Evolutionary conservation across 2,888 invertebrate genomes (phyloP).

Genomic region (Drosophila paranaensis): DNA sequence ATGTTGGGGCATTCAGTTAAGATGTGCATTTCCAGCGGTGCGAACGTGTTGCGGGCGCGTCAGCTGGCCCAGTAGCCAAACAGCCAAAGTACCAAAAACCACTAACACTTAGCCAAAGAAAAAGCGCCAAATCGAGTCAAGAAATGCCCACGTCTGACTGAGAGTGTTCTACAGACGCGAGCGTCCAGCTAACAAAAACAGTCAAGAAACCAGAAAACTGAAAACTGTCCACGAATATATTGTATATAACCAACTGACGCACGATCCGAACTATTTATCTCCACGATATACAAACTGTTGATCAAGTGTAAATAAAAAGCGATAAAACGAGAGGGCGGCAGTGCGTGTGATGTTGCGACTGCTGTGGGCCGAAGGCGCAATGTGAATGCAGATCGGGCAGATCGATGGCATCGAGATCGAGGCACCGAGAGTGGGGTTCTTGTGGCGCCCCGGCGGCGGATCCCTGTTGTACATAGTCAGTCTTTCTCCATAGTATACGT

Average conservation of each 20-base stretch:
- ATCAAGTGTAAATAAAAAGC: conserved; percentile 21
- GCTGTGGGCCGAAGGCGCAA: conserved; percentile 16
- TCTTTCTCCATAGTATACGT: conserved; percentile 37
- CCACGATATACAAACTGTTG: conserved; percentile 36
- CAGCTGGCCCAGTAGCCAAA: conserved; percentile 57
- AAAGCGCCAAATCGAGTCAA: conserved; percentile 27
- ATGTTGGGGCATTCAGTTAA: conserved; percentile 76
- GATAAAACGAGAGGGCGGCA: not conserved
- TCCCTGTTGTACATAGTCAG: conserved; percentile 54
- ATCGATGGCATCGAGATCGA: conserved; percentile 49
- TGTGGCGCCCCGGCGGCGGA: conserved; percentile 42
- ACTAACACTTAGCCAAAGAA: conserved; percentile 24
- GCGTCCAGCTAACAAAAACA: conserved; percentile 13
- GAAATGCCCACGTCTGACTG: conserved; percentile 49
- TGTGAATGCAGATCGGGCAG: conserved; percentile 32
- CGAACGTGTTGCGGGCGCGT: conserved; percentile 82
- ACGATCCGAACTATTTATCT: conserved; percentile 17
- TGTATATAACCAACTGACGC: conserved; percentile 50
- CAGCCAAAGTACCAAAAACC: conserved; percentile 29
- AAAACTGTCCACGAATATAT: conserved; percentile 9
- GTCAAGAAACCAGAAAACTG: not conserved
- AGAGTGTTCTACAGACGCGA: conserved; percentile 26
- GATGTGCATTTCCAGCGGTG: conserved; percentile 83
- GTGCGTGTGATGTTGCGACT: conserved; percentile 14
- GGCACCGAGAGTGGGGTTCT: conserved; percentile 51